These are phyloP conservation scores for Poeciliopsis turneri DNA, from an alignment of 2,797 vertebrate genomes.

Conservation along the genomic window DNA sequence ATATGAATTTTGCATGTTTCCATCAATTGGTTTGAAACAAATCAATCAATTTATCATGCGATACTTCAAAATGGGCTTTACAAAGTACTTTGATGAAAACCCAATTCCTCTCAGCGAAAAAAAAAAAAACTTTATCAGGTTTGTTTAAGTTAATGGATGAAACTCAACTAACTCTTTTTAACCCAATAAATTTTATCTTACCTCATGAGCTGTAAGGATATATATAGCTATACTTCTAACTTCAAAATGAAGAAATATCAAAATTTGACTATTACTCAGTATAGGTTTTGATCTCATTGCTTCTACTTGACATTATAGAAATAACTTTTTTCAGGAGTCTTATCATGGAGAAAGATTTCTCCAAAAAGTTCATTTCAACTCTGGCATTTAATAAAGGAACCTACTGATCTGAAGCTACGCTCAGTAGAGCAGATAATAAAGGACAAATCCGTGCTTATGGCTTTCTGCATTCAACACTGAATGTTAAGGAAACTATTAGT, in stretches of 20 bases:
- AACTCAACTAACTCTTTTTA: background rate
- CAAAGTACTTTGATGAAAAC: no score
- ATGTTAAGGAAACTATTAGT: constrained; percentile 24
- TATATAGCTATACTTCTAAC: background rate
- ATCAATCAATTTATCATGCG: no score
- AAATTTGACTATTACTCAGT: background rate
- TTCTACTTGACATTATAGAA: constrained; percentile 33
- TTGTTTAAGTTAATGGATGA: background rate
- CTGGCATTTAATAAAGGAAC: constrained; percentile 54
- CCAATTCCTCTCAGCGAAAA: no score
- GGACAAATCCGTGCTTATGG: constrained; percentile 51
- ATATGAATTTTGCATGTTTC: no score
- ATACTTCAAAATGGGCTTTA: no score
- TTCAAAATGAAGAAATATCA: background rate
- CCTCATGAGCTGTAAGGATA: background rate
- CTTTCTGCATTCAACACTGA: constrained; percentile 17
- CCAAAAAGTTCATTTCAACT: constrained; percentile 50
- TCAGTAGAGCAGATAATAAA: constrained; percentile 37
- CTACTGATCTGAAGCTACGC: constrained; percentile 44
- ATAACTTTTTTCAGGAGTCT: constrained; percentile 48
- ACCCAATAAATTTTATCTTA: background rate
- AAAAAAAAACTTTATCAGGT: no score
- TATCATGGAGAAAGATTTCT: background rate
- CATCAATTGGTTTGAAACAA: no score
- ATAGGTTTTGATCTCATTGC: constrained; percentile 66